A percentile compares a stretch with the other conserved stretches of the same genome.
phyloP scores from a whole-genome alignment of 2,797 vertebrate genomes.

The Myotis planiceps region DNA sequence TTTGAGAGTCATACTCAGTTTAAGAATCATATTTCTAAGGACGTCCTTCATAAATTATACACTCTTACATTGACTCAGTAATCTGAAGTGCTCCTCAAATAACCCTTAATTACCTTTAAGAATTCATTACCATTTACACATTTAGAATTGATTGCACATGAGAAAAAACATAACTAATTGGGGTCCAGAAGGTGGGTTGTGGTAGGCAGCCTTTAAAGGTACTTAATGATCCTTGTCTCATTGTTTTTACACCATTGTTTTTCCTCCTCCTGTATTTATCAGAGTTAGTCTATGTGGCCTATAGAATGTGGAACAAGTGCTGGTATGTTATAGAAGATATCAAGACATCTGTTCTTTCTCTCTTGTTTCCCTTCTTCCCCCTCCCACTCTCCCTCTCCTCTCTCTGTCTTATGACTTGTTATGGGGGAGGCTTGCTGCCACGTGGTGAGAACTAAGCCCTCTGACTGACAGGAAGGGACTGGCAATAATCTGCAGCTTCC shows the following conservation, averaged over 20 bases:
- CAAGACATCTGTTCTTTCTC: background rate
- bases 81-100: background rate
- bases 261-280: background rate
- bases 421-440: background rate
- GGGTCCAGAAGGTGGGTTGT: background rate
- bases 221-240: background rate
- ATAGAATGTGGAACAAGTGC: background rate
- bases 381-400: fast-evolving
- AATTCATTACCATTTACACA: background rate
- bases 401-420: background rate
- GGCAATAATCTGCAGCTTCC: background rate
- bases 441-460: background rate
- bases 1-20: background rate
- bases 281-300: background rate
- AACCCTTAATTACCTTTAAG: background rate
- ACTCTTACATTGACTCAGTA: background rate
- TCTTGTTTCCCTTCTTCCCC: background rate
- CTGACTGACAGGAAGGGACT: background rate
- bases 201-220: background rate
- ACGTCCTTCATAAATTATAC: background rate
- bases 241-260: background rate
- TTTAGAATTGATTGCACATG: background rate
- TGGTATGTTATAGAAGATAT: background rate
- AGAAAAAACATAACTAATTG: background rate
- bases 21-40: background rate